Conservation (phyloP, 2,113 vertebrate genomes). For the Merops nubicus region DNA sequence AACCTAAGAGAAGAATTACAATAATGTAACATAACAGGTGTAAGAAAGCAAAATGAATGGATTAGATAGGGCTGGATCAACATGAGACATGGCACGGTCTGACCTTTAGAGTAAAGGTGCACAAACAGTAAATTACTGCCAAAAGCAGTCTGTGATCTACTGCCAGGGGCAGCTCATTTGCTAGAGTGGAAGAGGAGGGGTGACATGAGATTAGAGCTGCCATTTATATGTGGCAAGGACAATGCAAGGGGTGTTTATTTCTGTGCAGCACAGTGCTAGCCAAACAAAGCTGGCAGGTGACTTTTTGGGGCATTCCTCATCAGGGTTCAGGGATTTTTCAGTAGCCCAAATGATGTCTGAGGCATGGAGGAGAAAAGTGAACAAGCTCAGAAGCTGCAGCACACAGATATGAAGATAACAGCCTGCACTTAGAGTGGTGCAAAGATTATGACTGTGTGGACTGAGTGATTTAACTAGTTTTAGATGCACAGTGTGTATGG, state of each 20-base stretch:
- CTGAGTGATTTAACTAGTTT: not conserved
- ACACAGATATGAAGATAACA: not conserved
- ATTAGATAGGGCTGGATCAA: not conserved
- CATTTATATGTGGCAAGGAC: not conserved
- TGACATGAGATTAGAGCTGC: constrained; percentile 37
- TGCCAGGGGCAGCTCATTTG: constrained; percentile 57
- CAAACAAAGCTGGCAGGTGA: not conserved
- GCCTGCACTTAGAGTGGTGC: too few relatives aligned
- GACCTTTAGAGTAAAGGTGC: constrained; percentile 38
- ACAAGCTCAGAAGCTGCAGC: not conserved
- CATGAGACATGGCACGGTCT: not conserved
- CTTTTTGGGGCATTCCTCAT: not conserved
- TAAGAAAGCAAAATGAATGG: not conserved
- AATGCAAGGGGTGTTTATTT: not conserved
- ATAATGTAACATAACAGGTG: not conserved
- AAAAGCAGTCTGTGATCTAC: constrained; percentile 32
- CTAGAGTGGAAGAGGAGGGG: not conserved
- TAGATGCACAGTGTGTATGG: not conserved
- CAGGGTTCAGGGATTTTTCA: not conserved
- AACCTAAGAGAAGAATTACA: not conserved
- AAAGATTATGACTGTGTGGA: not conserved
- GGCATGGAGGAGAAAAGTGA: not conserved
- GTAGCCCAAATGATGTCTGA: not conserved
- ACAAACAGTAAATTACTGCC: constrained; percentile 55
- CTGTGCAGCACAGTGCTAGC: not conserved